Base-by-base conservation (phyloP, 2,113 vertebrate genomes). In the Garra rufa region DNA sequence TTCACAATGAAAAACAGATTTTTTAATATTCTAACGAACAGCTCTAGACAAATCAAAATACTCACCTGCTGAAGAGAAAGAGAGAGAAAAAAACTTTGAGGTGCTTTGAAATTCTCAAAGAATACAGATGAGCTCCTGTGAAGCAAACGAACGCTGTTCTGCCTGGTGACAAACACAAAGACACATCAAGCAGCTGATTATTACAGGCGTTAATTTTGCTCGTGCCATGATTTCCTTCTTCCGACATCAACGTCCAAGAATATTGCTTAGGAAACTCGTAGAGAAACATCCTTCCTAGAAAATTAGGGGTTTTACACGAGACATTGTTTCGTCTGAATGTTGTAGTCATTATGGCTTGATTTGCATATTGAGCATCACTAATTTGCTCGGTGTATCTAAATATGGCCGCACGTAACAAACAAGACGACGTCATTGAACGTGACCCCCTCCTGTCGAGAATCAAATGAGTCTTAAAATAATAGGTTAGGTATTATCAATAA, bases 371-470 rank as follows among this genome's bases (percentile, higher is more conserved):
- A 94, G 93, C 95, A 95, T 94, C 93, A 93, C 94, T 96, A 93
- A 96, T 97, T 98, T 96, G 94, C 94, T 94, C 38, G 11, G 55
- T 95, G 93, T 94, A 94, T 96, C 96, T 94, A 95, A 97, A 96
- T 95, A 94, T 90, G 93, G 95, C 94, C 92, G 94, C 95, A 94
- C 95, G 94, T 94, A 93, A 92, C 93, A 92, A 94, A 93, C 94
- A 94, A 94, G 94, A 94, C 96, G 95, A 98, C 96, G 96, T 98
- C 96, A 97, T 65, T 90, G 95, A 93, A 96, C 95, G 94, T 96
- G 96, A 95, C 95, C 96, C 93, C 94, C 93, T 92, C 88, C 14
- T 14, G 24, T 59, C 44, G 75, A 30, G 17, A n/a, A 30, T 74
- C 38, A 59, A 73, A 44, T 8, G 4, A 59, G 24, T 17, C 19